Evolutionary conservation across 2,113 vertebrate genomes (phyloP).

Genomic region (Dolichallabes microphthalmus): DNA sequence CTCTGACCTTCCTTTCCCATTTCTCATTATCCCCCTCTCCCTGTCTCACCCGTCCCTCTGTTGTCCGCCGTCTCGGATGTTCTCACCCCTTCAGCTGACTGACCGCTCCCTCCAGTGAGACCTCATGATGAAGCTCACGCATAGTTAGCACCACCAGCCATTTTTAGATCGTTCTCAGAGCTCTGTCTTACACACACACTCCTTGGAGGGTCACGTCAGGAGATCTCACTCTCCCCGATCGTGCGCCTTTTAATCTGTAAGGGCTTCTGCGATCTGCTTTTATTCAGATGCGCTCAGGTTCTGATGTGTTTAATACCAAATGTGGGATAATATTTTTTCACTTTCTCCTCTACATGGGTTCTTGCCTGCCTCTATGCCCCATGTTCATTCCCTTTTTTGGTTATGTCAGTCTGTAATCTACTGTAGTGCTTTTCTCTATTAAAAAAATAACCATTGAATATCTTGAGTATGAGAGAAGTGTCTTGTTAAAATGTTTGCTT

Average conservation of each 20-base stretch:
- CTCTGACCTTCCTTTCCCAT: too few relatives aligned
- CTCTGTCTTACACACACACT: background rate
- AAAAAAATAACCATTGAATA: slow-evolving; percentile 20
- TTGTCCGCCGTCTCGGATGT: slow-evolving; percentile 25
- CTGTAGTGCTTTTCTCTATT: background rate
- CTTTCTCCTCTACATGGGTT: background rate
- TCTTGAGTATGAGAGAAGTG: slow-evolving; percentile 26
- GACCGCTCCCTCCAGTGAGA: slow-evolving; percentile 25
- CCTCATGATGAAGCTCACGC: slow-evolving; percentile 6
- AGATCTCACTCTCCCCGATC: slow-evolving; percentile 51
- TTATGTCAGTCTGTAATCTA: slow-evolving; percentile 7
- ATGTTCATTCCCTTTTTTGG: slow-evolving; percentile 30
- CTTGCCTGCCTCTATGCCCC: background rate
- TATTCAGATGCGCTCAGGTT: slow-evolving; percentile 6
- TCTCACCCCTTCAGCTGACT: slow-evolving; percentile 26
- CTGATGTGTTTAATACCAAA: background rate
- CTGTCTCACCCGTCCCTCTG: background rate
- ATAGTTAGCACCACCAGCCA: slow-evolving; percentile 16
- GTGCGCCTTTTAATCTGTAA: slow-evolving; percentile 48
- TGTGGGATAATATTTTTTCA: slow-evolving; percentile 13
- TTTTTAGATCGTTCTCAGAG: slow-evolving; percentile 1
- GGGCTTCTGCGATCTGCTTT: slow-evolving; percentile 35
- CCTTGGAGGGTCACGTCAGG: slow-evolving; percentile 34
- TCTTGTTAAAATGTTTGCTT: slow-evolving; percentile 25
- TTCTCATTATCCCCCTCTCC: background rate